phyloP scores from a whole-genome alignment of 1,140 invertebrate species.

The Monomorium pharaonis region DNA sequence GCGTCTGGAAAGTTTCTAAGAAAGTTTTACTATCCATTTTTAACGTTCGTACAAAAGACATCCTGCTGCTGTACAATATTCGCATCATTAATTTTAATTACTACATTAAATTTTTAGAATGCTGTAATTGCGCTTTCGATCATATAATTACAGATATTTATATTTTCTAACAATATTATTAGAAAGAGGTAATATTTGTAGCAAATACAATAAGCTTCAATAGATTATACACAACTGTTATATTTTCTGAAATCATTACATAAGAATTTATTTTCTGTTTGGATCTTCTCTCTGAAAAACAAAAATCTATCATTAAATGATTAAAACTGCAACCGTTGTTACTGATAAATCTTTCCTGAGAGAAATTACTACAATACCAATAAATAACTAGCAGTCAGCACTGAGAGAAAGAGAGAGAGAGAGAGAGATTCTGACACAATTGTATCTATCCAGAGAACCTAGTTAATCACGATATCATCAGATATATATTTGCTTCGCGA shows the following conservation, averaged over 20 bases:
- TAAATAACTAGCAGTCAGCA: conserved; percentile 5
- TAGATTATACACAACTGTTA: not conserved
- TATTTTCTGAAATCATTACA: not conserved
- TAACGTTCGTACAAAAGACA: not conserved
- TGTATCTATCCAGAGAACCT: not conserved
- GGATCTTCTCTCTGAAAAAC: not conserved
- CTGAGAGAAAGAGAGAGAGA: not conserved
- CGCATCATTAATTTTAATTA: conserved; percentile 13
- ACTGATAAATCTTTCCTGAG: not conserved
- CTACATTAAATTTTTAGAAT: not conserved
- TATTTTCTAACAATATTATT: not conserved
- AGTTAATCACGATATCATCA: conserved; percentile 38
- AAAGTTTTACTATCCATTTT: conserved; percentile 1
- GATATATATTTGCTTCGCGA: conserved; percentile 40
- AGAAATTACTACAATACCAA: not conserved
- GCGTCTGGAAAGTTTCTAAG: conserved; percentile 1
- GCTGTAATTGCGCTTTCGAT: not conserved
- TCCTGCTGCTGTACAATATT: not conserved
- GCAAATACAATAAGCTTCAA: not conserved
- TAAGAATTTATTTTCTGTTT: not conserved
- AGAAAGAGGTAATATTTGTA: not conserved
- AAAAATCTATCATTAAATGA: not conserved
- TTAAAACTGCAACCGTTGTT: not conserved
- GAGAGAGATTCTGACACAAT: not conserved
- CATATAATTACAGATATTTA: not conserved